Conservation (phyloP, 92 coral and sea anemone species). For the Palythoa grandis region DNA sequence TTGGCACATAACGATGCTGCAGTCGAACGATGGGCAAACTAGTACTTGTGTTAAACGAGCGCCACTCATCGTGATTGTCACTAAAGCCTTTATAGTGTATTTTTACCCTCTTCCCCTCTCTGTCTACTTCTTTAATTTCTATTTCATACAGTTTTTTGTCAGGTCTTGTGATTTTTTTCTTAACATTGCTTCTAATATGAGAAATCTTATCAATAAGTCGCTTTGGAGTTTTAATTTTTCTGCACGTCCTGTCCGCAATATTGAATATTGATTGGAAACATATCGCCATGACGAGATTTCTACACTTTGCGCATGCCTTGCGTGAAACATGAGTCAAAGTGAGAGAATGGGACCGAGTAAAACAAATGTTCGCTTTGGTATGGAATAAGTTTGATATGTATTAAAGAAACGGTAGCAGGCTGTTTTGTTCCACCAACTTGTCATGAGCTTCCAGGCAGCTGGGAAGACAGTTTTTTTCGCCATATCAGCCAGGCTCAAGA, state of each 20-base stretch:
- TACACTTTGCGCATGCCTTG: background rate
- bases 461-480: too few relatives aligned
- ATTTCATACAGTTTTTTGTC: constrained; percentile 44
- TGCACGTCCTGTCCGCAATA: constrained; percentile 10
- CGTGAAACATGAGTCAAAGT: background rate
- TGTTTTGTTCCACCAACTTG: too few relatives aligned
- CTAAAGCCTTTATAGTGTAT: constrained; percentile 59
- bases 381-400: constrained; percentile 1
- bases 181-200: background rate
- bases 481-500: too few relatives aligned
- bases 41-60: constrained; percentile 36
- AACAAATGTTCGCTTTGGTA: constrained; percentile 11
- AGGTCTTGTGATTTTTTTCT: background rate
- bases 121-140: constrained; percentile 58
- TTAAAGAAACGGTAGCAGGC: too few relatives aligned
- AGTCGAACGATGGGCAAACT: background rate
- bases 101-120: constrained; percentile 46
- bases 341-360: constrained; percentile 3
- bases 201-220: constrained; percentile 1
- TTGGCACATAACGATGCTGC: constrained; percentile 17
- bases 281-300: background rate
- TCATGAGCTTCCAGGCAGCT: too few relatives aligned
- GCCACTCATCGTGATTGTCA: constrained; percentile 56
- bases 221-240: background rate
- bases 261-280: background rate